Evolutionary conservation across 2,888 invertebrate species (phyloP), one percentile per base, ranked within the genome.

Genomic region (Reticulitermes lucifugus): DNA sequence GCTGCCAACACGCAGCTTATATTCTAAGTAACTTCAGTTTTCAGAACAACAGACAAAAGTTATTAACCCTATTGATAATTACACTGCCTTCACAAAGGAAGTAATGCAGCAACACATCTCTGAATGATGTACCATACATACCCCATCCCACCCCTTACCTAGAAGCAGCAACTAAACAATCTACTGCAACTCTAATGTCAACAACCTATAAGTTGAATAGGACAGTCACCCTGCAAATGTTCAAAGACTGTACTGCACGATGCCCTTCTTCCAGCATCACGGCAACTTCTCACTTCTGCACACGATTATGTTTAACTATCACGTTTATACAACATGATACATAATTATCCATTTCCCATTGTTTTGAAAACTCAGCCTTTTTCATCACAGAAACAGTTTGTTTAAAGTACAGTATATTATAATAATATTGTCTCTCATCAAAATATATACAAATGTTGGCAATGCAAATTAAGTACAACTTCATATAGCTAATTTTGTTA

Each of bases 311-410:
- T 46, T 18, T 18, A 12, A 35, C 21, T 73, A 73, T 21, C 21
- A 35, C 18, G 25, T 35, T 41, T 41, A 41, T 7, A 6, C 25
- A 29, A 70, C 35, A 41, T 29, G 10, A n/a, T n/a, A 81, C n/a
- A 9, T 46, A 46, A 46, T 46, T 46, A 46, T 12, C 12, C 46
- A 46, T 80, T 80, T 25, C 80, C 51, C 0, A 35, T 43, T 84
- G 51, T 55, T 79, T 80, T 75, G 46, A 35, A 73, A 85, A 75
- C 79, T 85, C 83, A 85, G 83, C 83, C 85, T 83, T 85, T 83
- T 79, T 79, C 83, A 85, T 85, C 85, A 84, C 84, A 84, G 84
- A 79, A 81, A 84, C 84, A 79, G 84, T 77, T 59, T 51, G 77
- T 75, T 77, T 51, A n/a, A 35, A 18, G 25, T 79, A 70, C 41